Evolutionary conservation across 2,797 vertebrate genomes (phyloP).

Genomic region (Chelmon rostratus): DNA sequence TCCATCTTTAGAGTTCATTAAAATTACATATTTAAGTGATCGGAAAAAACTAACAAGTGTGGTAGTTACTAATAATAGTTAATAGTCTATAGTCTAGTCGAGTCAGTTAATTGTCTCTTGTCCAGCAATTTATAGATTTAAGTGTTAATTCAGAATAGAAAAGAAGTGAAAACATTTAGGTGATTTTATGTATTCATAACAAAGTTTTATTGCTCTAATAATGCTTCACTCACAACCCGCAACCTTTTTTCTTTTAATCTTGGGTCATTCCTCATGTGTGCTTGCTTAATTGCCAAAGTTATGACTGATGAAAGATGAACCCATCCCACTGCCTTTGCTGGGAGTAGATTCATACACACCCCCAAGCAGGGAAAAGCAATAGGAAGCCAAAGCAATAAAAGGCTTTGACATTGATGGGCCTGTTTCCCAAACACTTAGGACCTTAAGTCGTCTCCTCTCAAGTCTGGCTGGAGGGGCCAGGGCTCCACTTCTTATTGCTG

Average conservation of each 20-base stretch:
- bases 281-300: conserved; percentile 74
- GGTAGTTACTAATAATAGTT: too few species aligned
- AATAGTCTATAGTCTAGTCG: too few species aligned
- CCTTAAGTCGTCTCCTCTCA: conserved; percentile 74
- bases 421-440: conserved; percentile 83
- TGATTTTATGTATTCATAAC: conserved; percentile 19
- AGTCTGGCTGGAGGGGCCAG: conserved; percentile 75
- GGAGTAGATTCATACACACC: conserved; percentile 66
- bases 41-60: neutral
- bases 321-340: conserved; percentile 60
- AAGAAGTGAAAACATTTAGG: conserved; percentile 6
- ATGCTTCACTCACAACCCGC: conserved; percentile 29
- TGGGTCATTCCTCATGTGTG: conserved; percentile 66
- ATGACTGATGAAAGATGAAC: conserved; percentile 78
- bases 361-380: conserved; percentile 82
- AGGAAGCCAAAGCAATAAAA: conserved; percentile 85
- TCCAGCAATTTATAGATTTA: neutral
- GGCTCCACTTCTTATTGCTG: conserved; percentile 79
- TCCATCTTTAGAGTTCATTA: neutral
- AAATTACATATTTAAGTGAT: neutral
- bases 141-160: conserved; percentile 15
- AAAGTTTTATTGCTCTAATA: too few species aligned
- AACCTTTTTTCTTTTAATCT: conserved; percentile 64
- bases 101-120: too few species aligned
- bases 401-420: conserved; percentile 83